Base-by-base conservation (phyloP, 2,797 vertebrate genomes). In the Ambastaia sidthimunki region DNA sequence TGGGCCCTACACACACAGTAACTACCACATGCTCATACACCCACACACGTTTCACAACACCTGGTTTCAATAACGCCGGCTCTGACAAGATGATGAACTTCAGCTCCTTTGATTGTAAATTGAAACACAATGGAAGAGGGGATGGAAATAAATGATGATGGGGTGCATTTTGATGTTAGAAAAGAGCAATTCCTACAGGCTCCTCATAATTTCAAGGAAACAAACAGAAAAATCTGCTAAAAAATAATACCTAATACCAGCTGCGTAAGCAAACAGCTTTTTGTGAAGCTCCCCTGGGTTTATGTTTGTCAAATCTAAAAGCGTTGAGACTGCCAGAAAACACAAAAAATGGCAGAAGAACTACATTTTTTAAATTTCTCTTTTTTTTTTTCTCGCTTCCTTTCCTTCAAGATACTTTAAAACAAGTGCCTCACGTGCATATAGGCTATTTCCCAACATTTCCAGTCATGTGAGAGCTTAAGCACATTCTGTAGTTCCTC, bases 1-100 rank as follows among this genome's bases (percentile, higher is more conserved):
- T 74, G 82, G 72, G 76, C 28, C 21, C 19, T 65, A 65, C 6
- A 3, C 60, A 65, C 87, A 91, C 83, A 91, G 85, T 82, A 86
- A 82, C 84, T 87, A 86, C 85, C 90, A 88, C 92, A 89, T 90
- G 78, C 83, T 71, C 77, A 77, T 78, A 82, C 81, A 78, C 80
- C 80, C 79, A 89, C 87, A 85, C 88, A 86, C 74, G 66, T 88
- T 86, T 79, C 79, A 68, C 87, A 84, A 85, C 91, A 92, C 90
- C 91, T 94, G 93, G 90, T 92, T 94, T 88, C 85, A 93, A 93
- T 94, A 93, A 92, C 25, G 4, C 74, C 71, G 63, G 23, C 52
- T 70, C 23, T 47, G 62, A 76, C 41, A 78, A 84, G 83, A 90
- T 82, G 41, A 90, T 86, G 74, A 89, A 86, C 84, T 86, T 85